Evolutionary conservation across 2,888 invertebrate genomes (phyloP).

Genomic region (Heliconius charithonia): DNA sequence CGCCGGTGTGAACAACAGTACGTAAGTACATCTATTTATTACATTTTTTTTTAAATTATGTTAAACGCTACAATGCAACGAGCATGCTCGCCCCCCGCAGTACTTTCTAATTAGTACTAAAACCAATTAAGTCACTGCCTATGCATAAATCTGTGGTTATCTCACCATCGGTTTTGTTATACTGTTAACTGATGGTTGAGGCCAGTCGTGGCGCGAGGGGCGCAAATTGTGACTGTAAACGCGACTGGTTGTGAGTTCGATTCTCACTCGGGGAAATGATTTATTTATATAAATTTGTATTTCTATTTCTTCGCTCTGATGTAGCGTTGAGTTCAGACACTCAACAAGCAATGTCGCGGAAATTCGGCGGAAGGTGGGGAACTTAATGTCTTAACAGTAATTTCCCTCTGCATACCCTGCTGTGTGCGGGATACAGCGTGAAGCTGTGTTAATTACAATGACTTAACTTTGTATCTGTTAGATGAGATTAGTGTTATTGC

Average conservation of each 20-base stretch:
- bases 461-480: not conserved
- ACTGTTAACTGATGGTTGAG: conserved; percentile 44
- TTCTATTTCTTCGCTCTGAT: no score
- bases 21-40: conserved; percentile 64
- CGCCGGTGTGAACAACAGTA: conserved; percentile 63
- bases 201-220: no score
- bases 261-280: no score
- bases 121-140: conserved; percentile 55
- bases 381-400: no score
- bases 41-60: conserved; percentile 51
- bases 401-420: no score
- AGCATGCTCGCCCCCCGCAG: conserved; percentile 12
- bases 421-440: no score
- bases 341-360: no score
- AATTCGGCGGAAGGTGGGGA: no score
- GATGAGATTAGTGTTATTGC: not conserved
- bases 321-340: no score
- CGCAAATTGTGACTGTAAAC: no score
- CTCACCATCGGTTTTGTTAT: conserved; percentile 49
- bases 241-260: no score
- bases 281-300: no score
- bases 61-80: conserved; percentile 22
- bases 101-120: conserved; percentile 54
- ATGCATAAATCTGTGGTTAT: conserved; percentile 53
- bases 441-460: not conserved